Evolutionary conservation across 37 sponge, comb jelly and placozoan species (phyloP).

Genomic region (Cliona cf. orientalis): DNA sequence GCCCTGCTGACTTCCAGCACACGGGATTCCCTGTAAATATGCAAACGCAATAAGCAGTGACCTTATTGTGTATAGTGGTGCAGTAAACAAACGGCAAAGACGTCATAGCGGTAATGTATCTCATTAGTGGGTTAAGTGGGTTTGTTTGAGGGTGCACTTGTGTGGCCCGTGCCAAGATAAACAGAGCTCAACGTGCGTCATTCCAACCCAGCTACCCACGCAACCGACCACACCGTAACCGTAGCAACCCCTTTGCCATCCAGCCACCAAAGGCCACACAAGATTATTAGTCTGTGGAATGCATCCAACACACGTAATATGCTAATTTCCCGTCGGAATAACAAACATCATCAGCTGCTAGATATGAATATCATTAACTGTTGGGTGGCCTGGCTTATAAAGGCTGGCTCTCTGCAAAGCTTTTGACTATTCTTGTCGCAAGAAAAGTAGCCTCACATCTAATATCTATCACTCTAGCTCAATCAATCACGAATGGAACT

Average conservation of each 20-base stretch:
- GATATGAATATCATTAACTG: constrained; percentile 31
- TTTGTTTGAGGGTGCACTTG: constrained; percentile 2
- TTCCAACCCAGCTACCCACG: constrained; percentile 4
- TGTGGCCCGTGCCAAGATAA: background rate
- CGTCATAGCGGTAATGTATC: background rate
- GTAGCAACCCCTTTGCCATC: background rate
- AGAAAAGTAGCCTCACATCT: background rate
- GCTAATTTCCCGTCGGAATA: constrained; percentile 2
- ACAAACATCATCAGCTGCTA: constrained; percentile 41
- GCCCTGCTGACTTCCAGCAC: too few relatives aligned
- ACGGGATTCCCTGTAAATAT: too few relatives aligned
- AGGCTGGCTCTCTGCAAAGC: background rate
- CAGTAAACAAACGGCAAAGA: constrained; percentile 1
- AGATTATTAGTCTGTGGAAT: constrained; percentile 17
- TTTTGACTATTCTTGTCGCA: background rate
- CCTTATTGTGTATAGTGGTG: background rate
- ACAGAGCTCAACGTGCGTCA: background rate
- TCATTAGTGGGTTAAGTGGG: background rate
- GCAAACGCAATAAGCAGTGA: too few relatives aligned
- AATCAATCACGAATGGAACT: background rate
- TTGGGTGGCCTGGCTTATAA: background rate
- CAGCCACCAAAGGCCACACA: constrained; percentile 19
- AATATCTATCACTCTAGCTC: background rate
- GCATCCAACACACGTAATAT: constrained; percentile 28
- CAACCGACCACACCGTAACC: constrained; percentile 1